Percentiles rank a stretch among this genome's conserved stretches.
Conservation (phyloP, 2,113 vertebrate species). For the Cephalopterus ornatus region DNA sequence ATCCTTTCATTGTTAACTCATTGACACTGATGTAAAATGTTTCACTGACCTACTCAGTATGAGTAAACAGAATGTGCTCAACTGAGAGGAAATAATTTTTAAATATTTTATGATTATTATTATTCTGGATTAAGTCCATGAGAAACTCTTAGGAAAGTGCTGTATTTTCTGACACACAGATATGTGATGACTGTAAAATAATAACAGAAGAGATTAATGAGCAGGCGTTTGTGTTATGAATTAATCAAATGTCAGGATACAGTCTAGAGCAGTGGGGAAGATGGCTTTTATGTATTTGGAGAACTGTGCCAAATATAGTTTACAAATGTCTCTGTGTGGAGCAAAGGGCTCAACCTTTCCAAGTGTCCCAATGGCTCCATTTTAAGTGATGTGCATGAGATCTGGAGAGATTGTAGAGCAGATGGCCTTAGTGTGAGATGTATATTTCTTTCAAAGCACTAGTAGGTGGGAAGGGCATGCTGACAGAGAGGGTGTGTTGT, state of each 20-base stretch:
- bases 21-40: background rate
- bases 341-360: background rate
- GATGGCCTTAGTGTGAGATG: no score
- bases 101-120: background rate
- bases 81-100: background rate
- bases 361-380: fast-evolving
- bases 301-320: background rate
- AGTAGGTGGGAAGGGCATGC: background rate
- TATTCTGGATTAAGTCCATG: background rate
- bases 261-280: background rate
- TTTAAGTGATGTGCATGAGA: background rate
- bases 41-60: background rate
- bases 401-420: background rate
- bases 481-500: background rate
- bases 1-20: background rate
- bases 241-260: background rate
- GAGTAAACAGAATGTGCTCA: background rate
- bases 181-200: background rate
- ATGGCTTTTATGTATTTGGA: background rate
- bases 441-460: background rate
- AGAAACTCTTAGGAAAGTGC: background rate
- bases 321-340: background rate
- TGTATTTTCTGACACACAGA: background rate
- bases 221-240: background rate
- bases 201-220: background rate